A percentile compares a stretch with the other conserved stretches of the same genome.
phyloP scores from a whole-genome alignment of 2,113 vertebrate species.

The Myotis davidii region DNA sequence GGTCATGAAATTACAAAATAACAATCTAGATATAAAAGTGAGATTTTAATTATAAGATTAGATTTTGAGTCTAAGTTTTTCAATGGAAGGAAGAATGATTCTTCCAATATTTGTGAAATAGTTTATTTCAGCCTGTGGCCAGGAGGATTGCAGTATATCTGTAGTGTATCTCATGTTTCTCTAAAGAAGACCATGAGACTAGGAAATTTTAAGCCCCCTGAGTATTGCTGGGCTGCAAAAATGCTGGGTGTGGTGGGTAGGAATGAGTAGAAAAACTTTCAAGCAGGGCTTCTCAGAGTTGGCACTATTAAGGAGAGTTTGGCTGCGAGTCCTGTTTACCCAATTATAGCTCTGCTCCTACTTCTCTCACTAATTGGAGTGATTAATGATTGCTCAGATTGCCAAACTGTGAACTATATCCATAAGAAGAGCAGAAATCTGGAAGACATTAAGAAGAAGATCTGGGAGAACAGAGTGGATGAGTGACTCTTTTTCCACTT shows the following conservation, averaged over 20 bases:
- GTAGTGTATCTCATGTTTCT: neutral
- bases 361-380: neutral
- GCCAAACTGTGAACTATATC: neutral
- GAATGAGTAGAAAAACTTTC: neutral
- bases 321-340: neutral
- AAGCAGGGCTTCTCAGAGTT: neutral
- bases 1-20: conserved; percentile 13
- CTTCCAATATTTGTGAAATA: neutral
- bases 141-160: neutral
- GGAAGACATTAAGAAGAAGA: neutral
- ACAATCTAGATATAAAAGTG: neutral
- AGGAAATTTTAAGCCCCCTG: neutral
- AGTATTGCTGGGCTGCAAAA: neutral
- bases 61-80: neutral
- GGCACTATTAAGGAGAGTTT: neutral
- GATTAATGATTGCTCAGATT: neutral
- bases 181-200: neutral
- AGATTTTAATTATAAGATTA: neutral
- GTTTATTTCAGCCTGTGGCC: neutral
- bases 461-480: neutral
- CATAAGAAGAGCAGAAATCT: neutral
- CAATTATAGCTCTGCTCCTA: neutral
- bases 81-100: neutral
- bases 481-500: neutral
- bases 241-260: neutral